Base-by-base conservation (phyloP, 2,797 vertebrate species). In the Sciaenops ocellatus region DNA sequence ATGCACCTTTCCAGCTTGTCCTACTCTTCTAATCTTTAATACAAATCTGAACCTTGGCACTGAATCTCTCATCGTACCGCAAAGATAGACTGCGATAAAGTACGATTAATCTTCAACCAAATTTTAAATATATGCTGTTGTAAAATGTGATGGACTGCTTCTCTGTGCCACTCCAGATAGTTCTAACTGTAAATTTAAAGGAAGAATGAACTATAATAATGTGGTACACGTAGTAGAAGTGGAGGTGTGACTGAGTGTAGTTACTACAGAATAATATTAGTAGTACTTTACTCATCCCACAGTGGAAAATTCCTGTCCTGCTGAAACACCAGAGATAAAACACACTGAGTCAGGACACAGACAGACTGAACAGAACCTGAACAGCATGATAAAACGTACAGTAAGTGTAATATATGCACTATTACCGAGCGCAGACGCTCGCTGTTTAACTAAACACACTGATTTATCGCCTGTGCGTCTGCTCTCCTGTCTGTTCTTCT, bases 371-470 rank as follows among this genome's bases (percentile, higher is more conserved):
- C 17, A 69, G n/a, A 47, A 81, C 67, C 67, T 76, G 52, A 65
- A 57, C n/a, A 41, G 26, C 38, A 11, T 65, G 50, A 46, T 34
- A 28, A 57, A 77, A 72, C 41, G 10, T 56, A 75, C 9, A 3
- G 46, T 61, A n/a, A 13, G 6, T 80, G 68, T 62, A 64, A 69
- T 46, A 55, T 41, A 65, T 6, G 57, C 60, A 71, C n/a, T 50
- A 73, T 70, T 66, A 17, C 41, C 69, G 28, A 22, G 42, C 5
- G 4, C 28, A 59, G 55, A 63, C 0, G 20, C 56, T 64, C 15
- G 10, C 66, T 56, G 22, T 69, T 85, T 66, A 64, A 80, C 66
- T 81, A 69, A 88, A 83, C 72, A 59, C 30, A 1, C 38, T 65
- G 68, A 79, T 86, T 85, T 61, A 82, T 38, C 57, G 59, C 34